Conservation (phyloP, 2,113 vertebrate species). For the Condylura cristata region DNA sequence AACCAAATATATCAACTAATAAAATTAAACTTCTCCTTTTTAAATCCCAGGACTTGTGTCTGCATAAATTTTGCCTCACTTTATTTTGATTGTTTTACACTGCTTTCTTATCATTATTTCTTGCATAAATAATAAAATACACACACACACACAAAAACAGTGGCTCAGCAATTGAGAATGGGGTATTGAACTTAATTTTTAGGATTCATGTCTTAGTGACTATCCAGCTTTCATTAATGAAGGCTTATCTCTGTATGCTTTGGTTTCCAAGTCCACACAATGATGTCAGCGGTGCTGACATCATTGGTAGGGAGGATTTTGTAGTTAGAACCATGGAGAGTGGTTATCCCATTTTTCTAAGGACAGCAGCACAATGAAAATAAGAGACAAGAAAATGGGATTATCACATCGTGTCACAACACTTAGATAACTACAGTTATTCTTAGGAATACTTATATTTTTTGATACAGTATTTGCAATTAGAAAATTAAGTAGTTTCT, state of each 20-base stretch:
- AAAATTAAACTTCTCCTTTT: not conserved
- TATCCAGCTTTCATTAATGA: not conserved
- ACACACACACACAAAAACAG: not conserved
- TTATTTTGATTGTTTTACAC: not conserved
- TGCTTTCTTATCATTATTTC: not conserved
- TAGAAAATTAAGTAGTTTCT: too few relatives aligned
- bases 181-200: not conserved
- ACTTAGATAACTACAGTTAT: not conserved
- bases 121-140: not conserved
- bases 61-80: not conserved
- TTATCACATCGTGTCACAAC: accelerated
- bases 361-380: not conserved
- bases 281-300: not conserved
- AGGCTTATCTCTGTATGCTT: not conserved
- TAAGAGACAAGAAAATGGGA: not conserved
- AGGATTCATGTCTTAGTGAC: not conserved
- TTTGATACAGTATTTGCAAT: not conserved
- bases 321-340: not conserved
- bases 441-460: not conserved
- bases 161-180: not conserved
- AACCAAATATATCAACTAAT: not conserved
- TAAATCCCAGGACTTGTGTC: not conserved
- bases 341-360: not conserved
- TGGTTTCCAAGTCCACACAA: not conserved
- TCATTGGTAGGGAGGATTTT: not conserved